Percentiles rank a stretch among this genome's conserved stretches.
Evolutionary conservation across 2,797 vertebrate genomes (phyloP).

Genomic region (Neosilurus mollespiculum): DNA sequence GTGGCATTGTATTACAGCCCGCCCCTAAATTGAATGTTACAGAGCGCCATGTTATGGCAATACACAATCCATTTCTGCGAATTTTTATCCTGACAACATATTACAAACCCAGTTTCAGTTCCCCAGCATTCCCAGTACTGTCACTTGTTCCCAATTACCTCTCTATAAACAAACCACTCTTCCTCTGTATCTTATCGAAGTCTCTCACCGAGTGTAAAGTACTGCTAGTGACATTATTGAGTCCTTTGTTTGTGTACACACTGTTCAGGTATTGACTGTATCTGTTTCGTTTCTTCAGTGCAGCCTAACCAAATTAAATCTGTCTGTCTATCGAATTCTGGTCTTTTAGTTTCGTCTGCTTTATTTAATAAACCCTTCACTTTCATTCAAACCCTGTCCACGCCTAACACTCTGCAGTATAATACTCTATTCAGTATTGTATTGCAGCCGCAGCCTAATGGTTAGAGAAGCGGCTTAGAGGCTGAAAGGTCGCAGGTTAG

Average conservation of each 20-base stretch:
- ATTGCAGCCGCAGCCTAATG: too few species aligned
- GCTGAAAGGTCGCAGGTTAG: too few species aligned
- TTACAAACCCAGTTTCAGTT: constrained; percentile 17
- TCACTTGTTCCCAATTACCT: not conserved
- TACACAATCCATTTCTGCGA: not conserved
- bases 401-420: too few species aligned
- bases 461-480: too few species aligned
- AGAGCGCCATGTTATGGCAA: not conserved
- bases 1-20: not conserved
- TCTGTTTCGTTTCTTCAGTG: not conserved
- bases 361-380: constrained; percentile 12
- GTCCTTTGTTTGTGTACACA: constrained; percentile 6
- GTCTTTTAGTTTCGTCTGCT: constrained; percentile 4
- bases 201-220: not conserved
- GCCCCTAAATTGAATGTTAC: not conserved
- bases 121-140: not conserved
- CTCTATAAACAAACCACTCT: not conserved
- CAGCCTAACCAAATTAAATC: not conserved
- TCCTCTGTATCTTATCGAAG: not conserved
- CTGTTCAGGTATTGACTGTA: not conserved
- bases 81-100: not conserved
- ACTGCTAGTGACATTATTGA: constrained; percentile 1
- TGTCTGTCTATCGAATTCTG: constrained; percentile 3
- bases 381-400: not conserved
- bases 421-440: not conserved